These are phyloP conservation scores for Denticeps clupeoides DNA, from an alignment of 2,797 vertebrate species.

Conservation along the genomic window DNA sequence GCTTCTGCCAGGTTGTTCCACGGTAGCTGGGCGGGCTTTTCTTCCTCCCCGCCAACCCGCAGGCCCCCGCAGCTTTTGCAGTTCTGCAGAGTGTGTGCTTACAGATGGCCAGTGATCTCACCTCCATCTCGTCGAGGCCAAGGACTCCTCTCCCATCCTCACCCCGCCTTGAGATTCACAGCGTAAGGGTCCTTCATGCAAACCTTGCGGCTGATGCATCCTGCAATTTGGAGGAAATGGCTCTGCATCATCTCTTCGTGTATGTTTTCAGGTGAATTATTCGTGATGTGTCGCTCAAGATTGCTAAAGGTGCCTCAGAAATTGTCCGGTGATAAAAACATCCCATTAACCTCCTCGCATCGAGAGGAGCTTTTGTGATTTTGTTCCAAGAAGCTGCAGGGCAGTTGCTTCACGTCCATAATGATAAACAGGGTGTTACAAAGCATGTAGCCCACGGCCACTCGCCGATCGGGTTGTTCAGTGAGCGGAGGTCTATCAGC, in stretches of 20 bases:
- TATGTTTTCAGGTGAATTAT: slow-evolving; percentile 8
- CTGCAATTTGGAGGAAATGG: slow-evolving; percentile 14
- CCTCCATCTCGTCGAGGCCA: too few species aligned
- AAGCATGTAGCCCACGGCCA: neutral
- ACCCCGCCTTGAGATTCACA: neutral
- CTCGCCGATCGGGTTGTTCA: slow-evolving; percentile 11
- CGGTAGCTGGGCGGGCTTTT: neutral
- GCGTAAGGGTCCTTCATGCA: slow-evolving; percentile 5
- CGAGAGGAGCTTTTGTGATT: slow-evolving; percentile 36
- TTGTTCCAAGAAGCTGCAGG: slow-evolving; percentile 29
- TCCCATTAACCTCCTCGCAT: slow-evolving; percentile 47
- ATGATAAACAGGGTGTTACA: slow-evolving; percentile 12
- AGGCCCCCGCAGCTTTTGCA: too few species aligned
- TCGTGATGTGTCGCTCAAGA: slow-evolving; percentile 1
- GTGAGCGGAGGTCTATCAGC: slow-evolving; percentile 10
- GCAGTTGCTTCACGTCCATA: slow-evolving; percentile 32
- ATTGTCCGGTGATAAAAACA: slow-evolving; percentile 42
- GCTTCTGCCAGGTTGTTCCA: neutral
- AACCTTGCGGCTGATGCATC: neutral
- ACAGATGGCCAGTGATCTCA: too few species aligned
- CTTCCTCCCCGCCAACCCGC: too few species aligned
- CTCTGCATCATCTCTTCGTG: slow-evolving; percentile 18
- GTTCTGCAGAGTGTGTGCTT: too few species aligned
- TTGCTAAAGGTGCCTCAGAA: slow-evolving; percentile 24
- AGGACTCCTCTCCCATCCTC: too few species aligned